These are phyloP conservation scores for Torymus texanus DNA, from an alignment of 2,888 invertebrate genomes.

Conservation along the genomic window DNA sequence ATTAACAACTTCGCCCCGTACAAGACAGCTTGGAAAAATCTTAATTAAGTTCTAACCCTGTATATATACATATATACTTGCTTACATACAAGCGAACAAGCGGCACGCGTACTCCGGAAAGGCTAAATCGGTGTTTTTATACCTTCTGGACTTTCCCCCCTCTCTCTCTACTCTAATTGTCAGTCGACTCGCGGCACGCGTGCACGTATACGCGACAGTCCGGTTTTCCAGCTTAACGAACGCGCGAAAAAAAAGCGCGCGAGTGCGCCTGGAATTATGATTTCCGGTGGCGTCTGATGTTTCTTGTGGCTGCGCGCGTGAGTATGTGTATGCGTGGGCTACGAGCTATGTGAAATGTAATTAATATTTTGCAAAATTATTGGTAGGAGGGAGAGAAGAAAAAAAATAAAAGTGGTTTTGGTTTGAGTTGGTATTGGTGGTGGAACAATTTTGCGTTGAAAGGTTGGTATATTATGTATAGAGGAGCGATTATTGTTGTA, in stretches of 20 bases:
- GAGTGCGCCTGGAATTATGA: slow-evolving; percentile 35
- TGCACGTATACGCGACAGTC: neutral
- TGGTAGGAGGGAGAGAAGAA: no score
- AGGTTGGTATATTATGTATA: no score
- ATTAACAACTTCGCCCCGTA: slow-evolving; percentile 8
- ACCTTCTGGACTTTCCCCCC: neutral
- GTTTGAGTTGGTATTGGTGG: no score
- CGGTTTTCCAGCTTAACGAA: slow-evolving; percentile 45
- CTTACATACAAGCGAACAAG: neutral
- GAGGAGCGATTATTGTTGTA: no score
- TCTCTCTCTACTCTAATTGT: slow-evolving; percentile 41
- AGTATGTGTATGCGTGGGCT: neutral
- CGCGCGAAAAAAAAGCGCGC: slow-evolving; percentile 11
- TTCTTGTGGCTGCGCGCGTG: slow-evolving; percentile 12
- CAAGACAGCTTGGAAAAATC: slow-evolving; percentile 29
- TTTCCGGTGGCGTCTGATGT: slow-evolving; percentile 51
- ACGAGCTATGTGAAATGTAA: neutral
- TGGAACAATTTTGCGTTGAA: no score
- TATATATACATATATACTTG: neutral
- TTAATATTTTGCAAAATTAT: no score
- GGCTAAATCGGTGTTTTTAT: slow-evolving; percentile 32
- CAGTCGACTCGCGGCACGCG: slow-evolving; percentile 45
- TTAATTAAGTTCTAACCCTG: slow-evolving; percentile 32
- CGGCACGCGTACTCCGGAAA: slow-evolving; percentile 10
- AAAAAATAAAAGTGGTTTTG: no score